Percentiles rank a stretch among this genome's conserved stretches.
Conservation (phyloP, 2,888 invertebrate species). For the Eueremaeus valkanovi region DNA sequence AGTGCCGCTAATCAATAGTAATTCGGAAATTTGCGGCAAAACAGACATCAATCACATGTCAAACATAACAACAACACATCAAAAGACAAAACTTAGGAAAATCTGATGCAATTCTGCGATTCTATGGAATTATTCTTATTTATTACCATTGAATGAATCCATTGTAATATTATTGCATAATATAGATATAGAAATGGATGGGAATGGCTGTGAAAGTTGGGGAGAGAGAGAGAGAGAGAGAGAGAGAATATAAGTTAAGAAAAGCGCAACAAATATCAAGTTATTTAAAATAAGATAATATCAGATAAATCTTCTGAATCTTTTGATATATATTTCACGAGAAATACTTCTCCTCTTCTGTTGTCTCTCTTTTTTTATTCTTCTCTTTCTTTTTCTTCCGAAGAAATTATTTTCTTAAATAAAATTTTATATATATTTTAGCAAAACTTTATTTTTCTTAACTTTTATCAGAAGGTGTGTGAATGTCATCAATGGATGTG, state of each 20-base stretch:
- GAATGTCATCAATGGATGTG: slow-evolving; percentile 27
- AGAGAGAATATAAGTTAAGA: too few relatives aligned
- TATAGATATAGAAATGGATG: too few relatives aligned
- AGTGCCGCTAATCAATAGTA: not conserved
- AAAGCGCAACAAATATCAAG: not conserved
- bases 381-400: too few relatives aligned
- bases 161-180: too few relatives aligned
- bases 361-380: not conserved
- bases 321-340: not conserved
- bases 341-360: not conserved
- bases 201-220: too few relatives aligned
- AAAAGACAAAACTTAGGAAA: not conserved
- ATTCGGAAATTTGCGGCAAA: not conserved
- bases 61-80: not conserved
- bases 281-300: not conserved
- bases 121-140: too few relatives aligned
- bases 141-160: not conserved
- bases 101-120: not conserved
- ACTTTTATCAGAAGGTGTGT: slow-evolving; percentile 24
- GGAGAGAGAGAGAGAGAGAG: too few relatives aligned
- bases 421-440: not conserved
- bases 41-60: not conserved
- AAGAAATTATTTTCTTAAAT: too few relatives aligned
- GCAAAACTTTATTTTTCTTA: not conserved
- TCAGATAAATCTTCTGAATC: not conserved